Evolutionary conservation across 2,113 vertebrate species (phyloP).

Genomic region (Rhea americana): DNA sequence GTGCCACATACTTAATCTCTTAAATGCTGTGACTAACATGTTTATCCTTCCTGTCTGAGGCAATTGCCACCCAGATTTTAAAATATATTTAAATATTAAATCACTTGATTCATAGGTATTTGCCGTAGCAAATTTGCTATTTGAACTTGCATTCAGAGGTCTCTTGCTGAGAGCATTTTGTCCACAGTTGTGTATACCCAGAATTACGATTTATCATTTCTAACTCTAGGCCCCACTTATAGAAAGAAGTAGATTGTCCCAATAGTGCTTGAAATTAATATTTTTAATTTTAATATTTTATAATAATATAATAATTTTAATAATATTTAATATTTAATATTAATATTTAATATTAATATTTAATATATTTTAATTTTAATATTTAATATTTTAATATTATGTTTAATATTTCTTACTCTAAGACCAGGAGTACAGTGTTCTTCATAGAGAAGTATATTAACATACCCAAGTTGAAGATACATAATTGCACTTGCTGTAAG

Average conservation of each 20-base stretch:
- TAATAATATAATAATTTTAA: too few relatives aligned
- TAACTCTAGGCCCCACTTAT: neutral
- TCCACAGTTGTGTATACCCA: neutral
- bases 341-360: too few relatives aligned
- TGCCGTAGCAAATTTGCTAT: neutral
- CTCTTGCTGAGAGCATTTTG: neutral
- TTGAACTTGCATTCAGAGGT: neutral
- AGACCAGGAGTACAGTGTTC: neutral
- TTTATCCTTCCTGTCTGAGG: constrained; percentile 14
- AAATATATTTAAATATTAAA: constrained; percentile 28
- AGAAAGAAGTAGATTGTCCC: neutral
- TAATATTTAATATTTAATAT: too few relatives aligned
- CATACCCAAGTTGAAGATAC: neutral
- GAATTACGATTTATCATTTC: neutral
- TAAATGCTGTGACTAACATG: constrained; percentile 1
- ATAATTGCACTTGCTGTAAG: neutral
- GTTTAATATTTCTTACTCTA: neutral
- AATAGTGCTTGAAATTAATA: constrained; percentile 4
- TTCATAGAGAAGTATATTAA: neutral
- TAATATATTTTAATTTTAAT: too few relatives aligned
- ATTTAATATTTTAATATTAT: too few relatives aligned
- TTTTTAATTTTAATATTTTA: too few relatives aligned
- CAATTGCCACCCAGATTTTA: constrained; percentile 1
- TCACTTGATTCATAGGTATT: neutral
- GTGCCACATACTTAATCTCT: neutral